Percentiles rank a stretch among this genome's conserved stretches.
These are phyloP conservation scores for Drosophila sechellia DNA, from an alignment of 1,140 invertebrate species.

Conservation along the genomic window DNA sequence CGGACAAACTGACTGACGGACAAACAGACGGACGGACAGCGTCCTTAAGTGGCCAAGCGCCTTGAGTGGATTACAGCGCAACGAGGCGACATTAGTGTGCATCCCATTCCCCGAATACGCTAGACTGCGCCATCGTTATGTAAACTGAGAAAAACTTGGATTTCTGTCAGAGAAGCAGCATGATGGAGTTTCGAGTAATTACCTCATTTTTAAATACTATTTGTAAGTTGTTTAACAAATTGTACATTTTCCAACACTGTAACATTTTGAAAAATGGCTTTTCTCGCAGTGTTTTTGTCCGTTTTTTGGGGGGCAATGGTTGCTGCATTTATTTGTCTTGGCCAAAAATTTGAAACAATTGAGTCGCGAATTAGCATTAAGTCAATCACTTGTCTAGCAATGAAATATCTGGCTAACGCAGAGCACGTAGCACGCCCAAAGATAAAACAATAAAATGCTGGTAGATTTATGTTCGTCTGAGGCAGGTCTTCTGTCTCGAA, in stretches of 20 bases:
- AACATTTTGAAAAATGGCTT: not conserved
- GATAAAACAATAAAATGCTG: constrained; percentile 19
- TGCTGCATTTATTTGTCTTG: constrained; percentile 45
- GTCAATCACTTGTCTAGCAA: constrained; percentile 57
- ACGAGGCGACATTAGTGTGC: constrained; percentile 64
- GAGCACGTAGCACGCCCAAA: constrained; percentile 30
- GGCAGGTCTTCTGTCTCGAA: constrained; percentile 21
- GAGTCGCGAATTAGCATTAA: constrained; percentile 63
- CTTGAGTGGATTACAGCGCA: constrained; percentile 77
- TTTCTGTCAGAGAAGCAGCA: not conserved
- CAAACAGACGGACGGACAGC: constrained; percentile 4
- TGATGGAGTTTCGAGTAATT: too few relatives aligned
- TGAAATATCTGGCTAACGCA: constrained; percentile 39
- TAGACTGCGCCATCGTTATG: constrained; percentile 11
- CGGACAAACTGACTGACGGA: constrained; percentile 13
- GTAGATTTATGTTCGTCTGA: constrained; percentile 27
- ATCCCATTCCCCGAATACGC: constrained; percentile 7
- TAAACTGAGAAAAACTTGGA: not conserved
- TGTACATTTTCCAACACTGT: too few relatives aligned
- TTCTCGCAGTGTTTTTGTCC: not conserved
- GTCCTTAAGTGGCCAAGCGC: constrained; percentile 40
- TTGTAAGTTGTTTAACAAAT: not conserved
- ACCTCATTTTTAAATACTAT: not conserved
- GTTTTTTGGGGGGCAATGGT: constrained; percentile 5
- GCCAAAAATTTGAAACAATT: constrained; percentile 61